Conservation (phyloP, 2,888 invertebrate species). For the Priocnemis perturbator region DNA sequence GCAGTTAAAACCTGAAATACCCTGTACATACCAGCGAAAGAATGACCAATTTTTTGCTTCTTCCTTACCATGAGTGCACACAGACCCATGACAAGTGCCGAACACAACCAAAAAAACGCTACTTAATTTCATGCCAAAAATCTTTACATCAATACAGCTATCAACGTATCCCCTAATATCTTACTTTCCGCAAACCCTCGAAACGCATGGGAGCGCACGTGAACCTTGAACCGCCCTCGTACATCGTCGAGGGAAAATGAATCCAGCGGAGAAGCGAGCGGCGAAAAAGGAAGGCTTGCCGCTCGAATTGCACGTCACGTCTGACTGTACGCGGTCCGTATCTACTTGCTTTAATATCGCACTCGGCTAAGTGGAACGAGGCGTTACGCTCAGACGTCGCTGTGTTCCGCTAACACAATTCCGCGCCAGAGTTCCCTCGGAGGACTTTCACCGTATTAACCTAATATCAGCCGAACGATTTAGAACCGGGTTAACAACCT, state of each 20-base stretch:
- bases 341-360: conserved; percentile 56
- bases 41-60: too few relatives aligned
- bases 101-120: too few relatives aligned
- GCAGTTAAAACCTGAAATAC: too few relatives aligned
- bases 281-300: not conserved
- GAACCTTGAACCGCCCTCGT: too few relatives aligned
- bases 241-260: not conserved
- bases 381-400: conserved; percentile 53
- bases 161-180: too few relatives aligned
- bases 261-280: not conserved
- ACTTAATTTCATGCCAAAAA: too few relatives aligned
- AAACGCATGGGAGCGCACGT: too few relatives aligned
- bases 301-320: conserved; percentile 35
- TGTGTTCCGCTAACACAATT: conserved; percentile 57
- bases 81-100: too few relatives aligned
- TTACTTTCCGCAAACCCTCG: too few relatives aligned
- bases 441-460: conserved; percentile 59
- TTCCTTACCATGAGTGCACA: too few relatives aligned
- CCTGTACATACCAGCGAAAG: too few relatives aligned
- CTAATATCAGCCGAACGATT: conserved; percentile 56
- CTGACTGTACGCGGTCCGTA: conserved; percentile 42
- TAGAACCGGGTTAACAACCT: conserved; percentile 54
- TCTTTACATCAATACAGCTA: too few relatives aligned
- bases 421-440: conserved; percentile 51
- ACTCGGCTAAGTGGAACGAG: conserved; percentile 56